Conservation (phyloP, 2,113 vertebrate genomes). For the Regulus satrapa region DNA sequence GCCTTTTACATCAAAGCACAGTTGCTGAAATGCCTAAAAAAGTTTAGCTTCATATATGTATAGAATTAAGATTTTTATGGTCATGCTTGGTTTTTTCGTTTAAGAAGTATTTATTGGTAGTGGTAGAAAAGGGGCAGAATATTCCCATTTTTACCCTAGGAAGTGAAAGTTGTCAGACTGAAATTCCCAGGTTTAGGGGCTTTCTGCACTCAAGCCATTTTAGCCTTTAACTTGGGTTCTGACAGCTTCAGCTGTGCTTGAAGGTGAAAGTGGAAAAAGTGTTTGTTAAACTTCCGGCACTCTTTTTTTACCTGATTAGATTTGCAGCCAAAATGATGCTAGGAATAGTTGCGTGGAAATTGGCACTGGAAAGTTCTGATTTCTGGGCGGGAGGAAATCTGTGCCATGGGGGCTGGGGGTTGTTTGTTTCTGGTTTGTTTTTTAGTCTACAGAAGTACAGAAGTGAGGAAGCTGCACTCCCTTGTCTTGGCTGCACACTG, state of each 20-base stretch:
- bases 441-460: not conserved
- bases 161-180: not conserved
- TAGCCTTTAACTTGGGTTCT: not conserved
- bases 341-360: not conserved
- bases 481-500: not conserved
- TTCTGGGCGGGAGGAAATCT: not conserved
- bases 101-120: not conserved
- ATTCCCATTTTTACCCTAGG: not conserved
- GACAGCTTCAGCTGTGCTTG: not conserved
- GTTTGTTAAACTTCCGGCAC: not conserved
- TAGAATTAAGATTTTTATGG: not conserved
- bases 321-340: not conserved
- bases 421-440: not conserved
- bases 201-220: rapidly evolving
- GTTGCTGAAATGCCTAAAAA: not conserved
- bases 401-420: rapidly evolving
- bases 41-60: rapidly evolving
- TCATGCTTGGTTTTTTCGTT: not conserved
- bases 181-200: not conserved
- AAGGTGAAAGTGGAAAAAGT: not conserved
- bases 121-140: not conserved
- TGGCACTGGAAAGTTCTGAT: not conserved
- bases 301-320: not conserved
- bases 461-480: not conserved
- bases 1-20: not conserved